A percentile compares a stretch with the other conserved stretches of the same genome.
phyloP scores from a whole-genome alignment of 1,140 invertebrate species.

The Neuroterus valhalla region DNA sequence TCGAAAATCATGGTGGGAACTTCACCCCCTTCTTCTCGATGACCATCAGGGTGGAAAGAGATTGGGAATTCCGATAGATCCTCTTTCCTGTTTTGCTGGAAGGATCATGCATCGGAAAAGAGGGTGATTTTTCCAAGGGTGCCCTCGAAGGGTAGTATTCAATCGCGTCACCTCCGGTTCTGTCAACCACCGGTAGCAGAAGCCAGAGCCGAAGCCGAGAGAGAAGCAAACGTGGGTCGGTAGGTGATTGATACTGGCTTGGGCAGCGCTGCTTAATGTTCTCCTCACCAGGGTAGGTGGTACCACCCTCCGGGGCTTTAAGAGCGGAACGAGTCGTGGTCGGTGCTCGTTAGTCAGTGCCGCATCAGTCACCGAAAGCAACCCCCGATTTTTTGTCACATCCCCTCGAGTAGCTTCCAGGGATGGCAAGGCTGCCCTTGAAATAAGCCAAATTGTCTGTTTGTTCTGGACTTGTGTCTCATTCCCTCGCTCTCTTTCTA shows the following conservation, averaged over 20 bases:
- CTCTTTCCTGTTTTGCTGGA: neutral
- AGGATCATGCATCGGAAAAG: neutral
- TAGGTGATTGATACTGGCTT: conserved; percentile 70
- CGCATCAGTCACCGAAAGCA: conserved; percentile 71
- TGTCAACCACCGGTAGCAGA: conserved; percentile 55
- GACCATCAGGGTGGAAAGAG: no score
- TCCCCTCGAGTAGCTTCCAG: conserved; percentile 54
- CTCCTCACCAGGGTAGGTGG: conserved; percentile 50
- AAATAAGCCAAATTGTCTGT: conserved; percentile 69
- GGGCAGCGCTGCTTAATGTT: conserved; percentile 67
- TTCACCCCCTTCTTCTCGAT: no score
- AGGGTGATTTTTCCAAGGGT: conserved; percentile 36
- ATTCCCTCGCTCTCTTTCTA: neutral
- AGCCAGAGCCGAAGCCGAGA: conserved; percentile 34
- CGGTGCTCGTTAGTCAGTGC: conserved; percentile 69
- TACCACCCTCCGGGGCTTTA: conserved; percentile 66
- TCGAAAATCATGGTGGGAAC: no score
- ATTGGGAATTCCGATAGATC: no score
- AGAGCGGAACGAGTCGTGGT: conserved; percentile 66
- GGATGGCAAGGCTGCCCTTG: conserved; percentile 56
- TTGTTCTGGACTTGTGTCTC: conserved; percentile 50
- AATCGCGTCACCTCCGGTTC: conserved; percentile 70
- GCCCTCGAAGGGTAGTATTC: conserved; percentile 56
- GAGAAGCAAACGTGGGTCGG: conserved; percentile 47
- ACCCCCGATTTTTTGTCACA: conserved; percentile 65